Evolutionary conservation across 2,888 invertebrate genomes (phyloP).

Genomic region (Lamellibrachia satsuma): DNA sequence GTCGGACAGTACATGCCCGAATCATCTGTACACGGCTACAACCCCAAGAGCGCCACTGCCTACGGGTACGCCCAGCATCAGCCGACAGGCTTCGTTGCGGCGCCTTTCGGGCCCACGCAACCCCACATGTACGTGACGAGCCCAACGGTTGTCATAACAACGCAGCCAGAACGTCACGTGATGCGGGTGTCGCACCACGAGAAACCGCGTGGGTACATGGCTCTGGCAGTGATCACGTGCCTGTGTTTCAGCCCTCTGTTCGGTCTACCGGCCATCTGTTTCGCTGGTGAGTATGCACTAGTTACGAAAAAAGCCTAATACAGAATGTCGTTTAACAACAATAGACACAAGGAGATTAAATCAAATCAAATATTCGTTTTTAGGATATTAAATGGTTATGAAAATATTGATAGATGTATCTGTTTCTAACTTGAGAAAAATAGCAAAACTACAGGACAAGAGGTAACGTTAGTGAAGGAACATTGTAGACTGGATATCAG

Average conservation of each 20-base stretch:
- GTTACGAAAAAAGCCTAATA: too few relatives aligned
- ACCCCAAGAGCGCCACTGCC: background rate
- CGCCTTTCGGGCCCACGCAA: background rate
- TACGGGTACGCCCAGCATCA: background rate
- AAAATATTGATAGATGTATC: too few relatives aligned
- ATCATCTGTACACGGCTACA: background rate
- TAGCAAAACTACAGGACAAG: too few relatives aligned
- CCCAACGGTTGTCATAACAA: background rate
- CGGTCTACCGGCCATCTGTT: slow-evolving; percentile 31
- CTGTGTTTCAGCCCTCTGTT: slow-evolving; percentile 31
- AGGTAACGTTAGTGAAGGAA: too few relatives aligned
- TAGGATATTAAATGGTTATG: too few relatives aligned
- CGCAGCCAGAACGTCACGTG: background rate
- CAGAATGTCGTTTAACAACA: too few relatives aligned
- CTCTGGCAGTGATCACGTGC: slow-evolving; percentile 31
- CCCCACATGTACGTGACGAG: background rate
- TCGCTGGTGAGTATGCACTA: slow-evolving; percentile 24
- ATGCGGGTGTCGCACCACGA: background rate
- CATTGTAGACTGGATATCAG: too few relatives aligned
- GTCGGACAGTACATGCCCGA: background rate
- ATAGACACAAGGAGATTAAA: too few relatives aligned
- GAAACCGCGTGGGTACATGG: slow-evolving; percentile 28
- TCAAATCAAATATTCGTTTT: too few relatives aligned
- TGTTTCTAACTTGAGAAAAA: too few relatives aligned
- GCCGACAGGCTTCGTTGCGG: background rate